Percentiles rank a stretch among this genome's conserved stretches.
These are phyloP conservation scores for Hyalella azteca DNA, from an alignment of 2,888 invertebrate genomes.

Conservation along the genomic window DNA sequence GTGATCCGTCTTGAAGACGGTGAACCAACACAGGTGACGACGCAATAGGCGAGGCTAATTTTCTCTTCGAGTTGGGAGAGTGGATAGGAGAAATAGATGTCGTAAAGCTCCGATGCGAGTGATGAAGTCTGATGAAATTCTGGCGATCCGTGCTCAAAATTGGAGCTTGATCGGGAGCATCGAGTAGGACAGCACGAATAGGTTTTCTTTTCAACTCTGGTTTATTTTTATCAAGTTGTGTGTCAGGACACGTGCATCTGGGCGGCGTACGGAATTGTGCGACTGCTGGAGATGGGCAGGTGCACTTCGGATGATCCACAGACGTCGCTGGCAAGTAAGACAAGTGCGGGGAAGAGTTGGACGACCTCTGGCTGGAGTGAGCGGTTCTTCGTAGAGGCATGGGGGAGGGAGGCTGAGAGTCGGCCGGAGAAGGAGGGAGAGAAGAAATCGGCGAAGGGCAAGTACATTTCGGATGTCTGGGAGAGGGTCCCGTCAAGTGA, in stretches of 20 bases:
- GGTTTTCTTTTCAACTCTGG: slow-evolving; percentile 1
- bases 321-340: slow-evolving; percentile 14
- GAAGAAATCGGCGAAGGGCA: slow-evolving; percentile 45
- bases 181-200: slow-evolving; percentile 3
- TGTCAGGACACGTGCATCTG: slow-evolving; percentile 48
- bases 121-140: slow-evolving; percentile 28
- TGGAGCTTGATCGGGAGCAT: slow-evolving; percentile 33
- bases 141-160: slow-evolving; percentile 44
- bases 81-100: slow-evolving; percentile 1
- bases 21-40: slow-evolving; percentile 46
- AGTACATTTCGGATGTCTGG: slow-evolving; percentile 46
- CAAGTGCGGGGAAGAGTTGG: slow-evolving; percentile 19
- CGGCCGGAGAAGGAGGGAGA: background rate
- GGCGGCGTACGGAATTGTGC: slow-evolving; percentile 39
- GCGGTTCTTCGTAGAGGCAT: background rate
- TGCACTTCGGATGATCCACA: slow-evolving; percentile 51
- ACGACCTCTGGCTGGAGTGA: background rate
- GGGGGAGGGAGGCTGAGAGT: background rate
- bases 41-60: slow-evolving; percentile 18
- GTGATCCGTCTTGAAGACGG: slow-evolving; percentile 46
- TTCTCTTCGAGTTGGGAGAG: slow-evolving; percentile 20
- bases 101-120: background rate
- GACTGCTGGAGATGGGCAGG: slow-evolving; percentile 45
- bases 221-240: background rate
- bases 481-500: slow-evolving; percentile 35